phyloP scores from a whole-genome alignment of 2,888 invertebrate genomes.

The Noctua comes region DNA sequence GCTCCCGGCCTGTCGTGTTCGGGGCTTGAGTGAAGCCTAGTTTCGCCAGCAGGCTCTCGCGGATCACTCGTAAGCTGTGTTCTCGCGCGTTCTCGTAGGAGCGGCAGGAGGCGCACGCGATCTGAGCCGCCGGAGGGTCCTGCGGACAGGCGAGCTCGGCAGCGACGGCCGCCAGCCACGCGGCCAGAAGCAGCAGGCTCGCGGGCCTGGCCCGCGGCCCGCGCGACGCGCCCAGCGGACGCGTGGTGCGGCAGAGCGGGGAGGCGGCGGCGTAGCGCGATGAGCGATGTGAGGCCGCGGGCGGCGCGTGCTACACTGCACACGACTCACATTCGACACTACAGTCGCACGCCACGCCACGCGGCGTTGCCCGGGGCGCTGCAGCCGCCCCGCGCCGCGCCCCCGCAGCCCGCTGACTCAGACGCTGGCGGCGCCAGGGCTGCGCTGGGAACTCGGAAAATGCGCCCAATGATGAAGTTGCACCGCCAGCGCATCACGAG shows the following conservation, averaged over 20 bases:
- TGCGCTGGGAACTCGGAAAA: slow-evolving; percentile 47
- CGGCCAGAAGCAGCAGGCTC: slow-evolving; percentile 90
- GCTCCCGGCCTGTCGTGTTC: slow-evolving; percentile 91
- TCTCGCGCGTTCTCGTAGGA: slow-evolving; percentile 90
- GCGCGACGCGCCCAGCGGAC: slow-evolving; percentile 90
- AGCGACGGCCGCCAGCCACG: slow-evolving; percentile 87
- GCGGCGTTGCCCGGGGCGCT: slow-evolving; percentile 68
- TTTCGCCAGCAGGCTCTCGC: slow-evolving; percentile 91
- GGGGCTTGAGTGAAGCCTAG: slow-evolving; percentile 91
- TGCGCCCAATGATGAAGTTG: slow-evolving; percentile 56
- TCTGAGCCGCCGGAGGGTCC: slow-evolving; percentile 78
- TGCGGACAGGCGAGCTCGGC: slow-evolving; percentile 85
- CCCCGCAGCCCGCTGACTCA: slow-evolving; percentile 71
- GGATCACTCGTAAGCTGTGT: slow-evolving; percentile 91
- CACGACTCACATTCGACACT: slow-evolving; percentile 78
- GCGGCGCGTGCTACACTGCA: slow-evolving; percentile 89
- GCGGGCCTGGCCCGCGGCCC: slow-evolving; percentile 91
- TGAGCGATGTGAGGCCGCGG: slow-evolving; percentile 88
- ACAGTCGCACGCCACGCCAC: slow-evolving; percentile 67
- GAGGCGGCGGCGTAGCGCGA: slow-evolving; percentile 88
- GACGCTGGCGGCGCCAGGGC: slow-evolving; percentile 61
- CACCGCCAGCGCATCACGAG: slow-evolving; percentile 11
- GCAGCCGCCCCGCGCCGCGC: slow-evolving; percentile 69
- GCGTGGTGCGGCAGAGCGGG: slow-evolving; percentile 90
- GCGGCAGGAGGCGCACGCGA: slow-evolving; percentile 89